Percentiles rank a stretch among this genome's conserved stretches.
Conservation (phyloP, 1,140 invertebrate genomes). For the Akabosia matsudoensis region DNA sequence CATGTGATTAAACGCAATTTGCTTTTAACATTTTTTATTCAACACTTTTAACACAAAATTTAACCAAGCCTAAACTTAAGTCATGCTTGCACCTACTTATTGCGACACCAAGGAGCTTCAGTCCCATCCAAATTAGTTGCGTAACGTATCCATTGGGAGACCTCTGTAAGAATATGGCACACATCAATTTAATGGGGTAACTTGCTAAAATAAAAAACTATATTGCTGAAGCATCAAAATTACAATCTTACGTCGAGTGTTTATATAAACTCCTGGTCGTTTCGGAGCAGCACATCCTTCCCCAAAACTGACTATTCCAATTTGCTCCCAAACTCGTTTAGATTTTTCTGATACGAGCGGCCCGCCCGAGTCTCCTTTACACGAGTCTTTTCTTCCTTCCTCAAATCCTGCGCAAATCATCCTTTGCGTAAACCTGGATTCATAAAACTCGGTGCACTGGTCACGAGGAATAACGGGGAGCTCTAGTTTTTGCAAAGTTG, state of each 20-base stretch:
- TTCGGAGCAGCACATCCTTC: slow-evolving; percentile 41
- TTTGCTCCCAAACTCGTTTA: slow-evolving; percentile 37
- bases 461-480: slow-evolving; percentile 27
- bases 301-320: slow-evolving; percentile 41
- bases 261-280: slow-evolving; percentile 39
- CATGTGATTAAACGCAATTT: too few species aligned
- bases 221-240: not conserved
- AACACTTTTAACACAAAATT: too few species aligned
- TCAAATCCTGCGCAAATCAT: slow-evolving; percentile 45
- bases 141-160: slow-evolving; percentile 44
- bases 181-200: not conserved
- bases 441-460: slow-evolving; percentile 33
- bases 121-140: slow-evolving; percentile 39
- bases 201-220: slow-evolving; percentile 6
- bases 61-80: too few species aligned
- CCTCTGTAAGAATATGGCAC: slow-evolving; percentile 28
- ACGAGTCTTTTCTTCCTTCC: slow-evolving; percentile 42
- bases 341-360: slow-evolving; percentile 37
- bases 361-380: slow-evolving; percentile 39
- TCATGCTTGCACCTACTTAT: too few species aligned
- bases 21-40: too few species aligned
- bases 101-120: slow-evolving; percentile 43
- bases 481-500: slow-evolving; percentile 40
- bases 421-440: slow-evolving; percentile 31
- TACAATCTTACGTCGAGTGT: slow-evolving; percentile 28